Base-by-base conservation (phyloP, 1,140 invertebrate genomes). In the Pectinophora gossypiella region DNA sequence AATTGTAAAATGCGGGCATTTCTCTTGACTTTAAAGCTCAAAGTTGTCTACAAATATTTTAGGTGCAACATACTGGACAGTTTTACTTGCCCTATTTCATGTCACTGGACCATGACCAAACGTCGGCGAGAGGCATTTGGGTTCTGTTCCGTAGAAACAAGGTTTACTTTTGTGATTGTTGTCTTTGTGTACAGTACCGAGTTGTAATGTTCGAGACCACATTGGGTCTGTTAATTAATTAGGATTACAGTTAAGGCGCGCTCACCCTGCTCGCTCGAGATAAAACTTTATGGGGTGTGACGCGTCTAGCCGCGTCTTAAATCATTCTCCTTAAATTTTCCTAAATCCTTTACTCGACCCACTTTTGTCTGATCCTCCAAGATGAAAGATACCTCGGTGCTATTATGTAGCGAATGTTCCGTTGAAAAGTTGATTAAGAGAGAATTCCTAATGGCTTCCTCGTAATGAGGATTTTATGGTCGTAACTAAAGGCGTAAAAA, bases 141-240 rank as follows among this genome's bases (percentile, higher is more conserved):
- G 23, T 27, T 15, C 36, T 40, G 7, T 40, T 15, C 16, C 36
- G 2, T 40, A 16, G 36, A 6, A 40, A 15, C 7, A 40, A 15
- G 36, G 36, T 40, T 15, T 15, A 40, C 15, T 15, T 40, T 40
- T 40, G 10, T 15, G 23, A 12, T 7, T 40, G 27, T 40, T 40
- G 16, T 40, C 7, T 40, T 13, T 7, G 36, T 2, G 36, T 16
- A 7, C 64, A 61, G 68, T 70, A 63, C 50, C 42, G 48, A 54
- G 64, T 61, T 57, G 58, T 67, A 66, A 66, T 56, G 64, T 72
- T 59, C 70, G 61, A 61, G 58, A 64, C 68, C 64, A 69, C 63
- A 69, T 65, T 62, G 61, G 68, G 64, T 72, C 61, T 62, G 66
- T 61, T 80, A 80, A 83, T 83, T 80, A 80, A 83, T 83, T 78